phyloP scores from a whole-genome alignment of 2,888 invertebrate genomes.

The Cremastinae sp. region DNA sequence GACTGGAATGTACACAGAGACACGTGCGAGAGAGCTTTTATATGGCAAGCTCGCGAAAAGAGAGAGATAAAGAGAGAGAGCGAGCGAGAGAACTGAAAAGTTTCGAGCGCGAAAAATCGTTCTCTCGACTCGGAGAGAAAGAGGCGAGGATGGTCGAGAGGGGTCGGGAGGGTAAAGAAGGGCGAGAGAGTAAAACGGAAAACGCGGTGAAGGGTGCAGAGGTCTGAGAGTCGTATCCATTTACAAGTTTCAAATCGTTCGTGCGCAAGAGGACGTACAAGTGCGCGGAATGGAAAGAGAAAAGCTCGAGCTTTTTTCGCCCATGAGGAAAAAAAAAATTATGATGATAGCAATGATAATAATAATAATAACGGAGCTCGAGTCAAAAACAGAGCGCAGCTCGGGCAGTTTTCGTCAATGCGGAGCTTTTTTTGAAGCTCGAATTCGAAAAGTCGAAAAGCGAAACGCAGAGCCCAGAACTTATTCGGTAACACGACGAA shows the following conservation, averaged over 20 bases:
- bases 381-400: no score
- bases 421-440: background rate
- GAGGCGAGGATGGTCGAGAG: slow-evolving; percentile 6
- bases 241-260: slow-evolving; percentile 76
- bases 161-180: slow-evolving; percentile 19
- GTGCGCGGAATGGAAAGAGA: slow-evolving; percentile 37
- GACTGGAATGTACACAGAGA: slow-evolving; percentile 20
- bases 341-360: no score
- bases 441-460: background rate
- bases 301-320: slow-evolving; percentile 1
- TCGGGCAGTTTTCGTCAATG: background rate
- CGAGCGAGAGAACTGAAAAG: slow-evolving; percentile 25
- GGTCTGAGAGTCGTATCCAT: slow-evolving; percentile 73
- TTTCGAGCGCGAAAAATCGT: slow-evolving; percentile 53
- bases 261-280: slow-evolving; percentile 52
- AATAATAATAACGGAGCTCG: no score
- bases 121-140: slow-evolving; percentile 14
- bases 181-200: slow-evolving; percentile 51
- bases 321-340: no score
- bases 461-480: background rate
- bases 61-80: slow-evolving; percentile 35
- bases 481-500: background rate
- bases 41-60: slow-evolving; percentile 30
- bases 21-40: slow-evolving; percentile 4
- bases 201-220: slow-evolving; percentile 59